Conservation (phyloP, 2,113 vertebrate genomes). For the Chionis minor region DNA sequence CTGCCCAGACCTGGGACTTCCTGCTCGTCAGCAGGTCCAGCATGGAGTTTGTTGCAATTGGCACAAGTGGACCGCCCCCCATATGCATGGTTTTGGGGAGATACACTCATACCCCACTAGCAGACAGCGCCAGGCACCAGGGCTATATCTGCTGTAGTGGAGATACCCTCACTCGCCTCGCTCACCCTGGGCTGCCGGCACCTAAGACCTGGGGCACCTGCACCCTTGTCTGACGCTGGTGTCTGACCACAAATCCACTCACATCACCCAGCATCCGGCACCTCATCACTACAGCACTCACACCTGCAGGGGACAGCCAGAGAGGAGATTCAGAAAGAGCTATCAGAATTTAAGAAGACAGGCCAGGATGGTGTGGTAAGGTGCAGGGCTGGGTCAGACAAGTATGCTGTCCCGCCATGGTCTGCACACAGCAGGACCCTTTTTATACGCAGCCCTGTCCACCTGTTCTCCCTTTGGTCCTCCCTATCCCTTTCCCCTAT, state of each 20-base stretch:
- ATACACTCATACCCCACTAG: rapidly evolving
- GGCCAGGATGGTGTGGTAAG: not conserved
- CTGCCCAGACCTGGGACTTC: not conserved
- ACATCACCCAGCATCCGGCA: not conserved
- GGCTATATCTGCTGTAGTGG: not conserved
- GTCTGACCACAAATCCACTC: not conserved
- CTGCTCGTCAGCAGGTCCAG: not conserved
- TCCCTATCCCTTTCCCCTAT: too few relatives aligned
- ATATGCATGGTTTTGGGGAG: not conserved
- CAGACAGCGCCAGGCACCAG: not conserved
- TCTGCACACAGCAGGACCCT: not conserved
- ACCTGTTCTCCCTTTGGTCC: not conserved
- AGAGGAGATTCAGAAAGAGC: not conserved
- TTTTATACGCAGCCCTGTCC: not conserved
- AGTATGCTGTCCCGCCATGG: rapidly evolving
- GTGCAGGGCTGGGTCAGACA: not conserved
- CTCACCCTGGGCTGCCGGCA: not conserved
- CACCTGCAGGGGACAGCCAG: not conserved
- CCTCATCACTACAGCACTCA: not conserved
- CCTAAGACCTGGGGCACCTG: rapidly evolving
- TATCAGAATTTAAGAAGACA: not conserved
- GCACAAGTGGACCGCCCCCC: rapidly evolving
- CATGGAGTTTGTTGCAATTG: not conserved
- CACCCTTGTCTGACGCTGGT: not conserved
- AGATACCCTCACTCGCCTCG: rapidly evolving